Conservation (phyloP, 2,113 vertebrate species). For the Neomonachus schauinslandi region DNA sequence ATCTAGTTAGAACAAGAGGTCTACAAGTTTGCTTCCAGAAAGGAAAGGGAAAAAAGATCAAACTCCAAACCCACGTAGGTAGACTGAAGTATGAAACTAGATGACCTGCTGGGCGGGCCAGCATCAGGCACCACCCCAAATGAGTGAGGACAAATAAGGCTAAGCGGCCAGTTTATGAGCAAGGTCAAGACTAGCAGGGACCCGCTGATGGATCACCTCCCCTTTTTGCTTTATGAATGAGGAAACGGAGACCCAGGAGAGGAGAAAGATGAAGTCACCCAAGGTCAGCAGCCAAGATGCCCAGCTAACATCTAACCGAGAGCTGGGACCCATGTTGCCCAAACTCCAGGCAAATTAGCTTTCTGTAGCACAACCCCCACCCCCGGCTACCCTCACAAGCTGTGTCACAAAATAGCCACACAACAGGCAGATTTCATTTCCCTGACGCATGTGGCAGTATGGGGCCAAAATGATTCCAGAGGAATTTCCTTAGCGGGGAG, state of each 20-base stretch:
- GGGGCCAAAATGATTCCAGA: constrained; percentile 44
- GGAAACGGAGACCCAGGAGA: neutral
- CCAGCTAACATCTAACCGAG: neutral
- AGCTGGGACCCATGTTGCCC: neutral
- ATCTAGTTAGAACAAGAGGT: neutral
- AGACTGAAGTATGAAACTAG: neutral
- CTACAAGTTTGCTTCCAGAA: neutral
- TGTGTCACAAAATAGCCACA: neutral
- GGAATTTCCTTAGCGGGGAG: constrained; percentile 65
- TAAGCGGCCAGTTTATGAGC: neutral
- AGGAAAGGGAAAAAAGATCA: neutral
- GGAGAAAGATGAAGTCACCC: neutral
- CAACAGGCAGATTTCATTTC: constrained; percentile 33
- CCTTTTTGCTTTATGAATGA: neutral
- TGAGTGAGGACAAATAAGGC: neutral
- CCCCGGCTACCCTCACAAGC: neutral
- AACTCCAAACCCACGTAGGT: neutral
- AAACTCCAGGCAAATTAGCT: neutral
- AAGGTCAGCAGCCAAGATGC: neutral
- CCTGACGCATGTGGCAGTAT: neutral
- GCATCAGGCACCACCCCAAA: neutral
- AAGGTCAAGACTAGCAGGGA: neutral
- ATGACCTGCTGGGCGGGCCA: neutral
- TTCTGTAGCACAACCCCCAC: neutral
- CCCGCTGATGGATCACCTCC: neutral